Evolutionary conservation across 2,888 invertebrate species (phyloP).

Genomic region (Agriopis leucophaearia): DNA sequence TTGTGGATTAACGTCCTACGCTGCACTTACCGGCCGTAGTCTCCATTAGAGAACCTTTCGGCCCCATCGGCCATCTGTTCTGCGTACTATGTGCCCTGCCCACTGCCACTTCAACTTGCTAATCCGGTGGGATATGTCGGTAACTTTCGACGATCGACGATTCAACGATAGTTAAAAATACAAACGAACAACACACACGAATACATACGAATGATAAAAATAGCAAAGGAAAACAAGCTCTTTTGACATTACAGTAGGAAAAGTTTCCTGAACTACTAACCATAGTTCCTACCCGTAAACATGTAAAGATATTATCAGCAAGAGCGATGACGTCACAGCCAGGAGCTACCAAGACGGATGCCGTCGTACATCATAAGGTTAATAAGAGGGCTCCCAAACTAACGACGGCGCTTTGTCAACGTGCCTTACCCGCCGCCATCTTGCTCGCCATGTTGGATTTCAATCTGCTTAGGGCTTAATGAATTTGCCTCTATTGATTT

Average conservation of each 20-base stretch:
- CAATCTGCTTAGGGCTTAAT: conserved; percentile 86
- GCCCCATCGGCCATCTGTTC: too few relatives aligned
- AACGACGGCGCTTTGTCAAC: conserved; percentile 86
- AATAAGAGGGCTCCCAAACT: conserved; percentile 86
- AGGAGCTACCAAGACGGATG: conserved; percentile 75
- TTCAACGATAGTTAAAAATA: too few relatives aligned
- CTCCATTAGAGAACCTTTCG: too few relatives aligned
- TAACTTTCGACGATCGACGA: too few relatives aligned
- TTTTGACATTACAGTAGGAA: background rate
- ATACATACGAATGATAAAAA: too few relatives aligned
- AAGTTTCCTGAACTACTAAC: conserved; percentile 18
- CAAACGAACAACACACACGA: too few relatives aligned
- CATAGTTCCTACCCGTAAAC: conserved; percentile 23
- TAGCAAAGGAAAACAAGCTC: too few relatives aligned
- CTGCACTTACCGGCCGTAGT: too few relatives aligned
- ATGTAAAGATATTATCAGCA: conserved; percentile 24
- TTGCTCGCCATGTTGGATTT: conserved; percentile 83
- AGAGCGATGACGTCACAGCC: conserved; percentile 59
- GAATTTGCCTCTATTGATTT: conserved; percentile 86
- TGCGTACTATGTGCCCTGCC: too few relatives aligned
- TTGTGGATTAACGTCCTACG: too few relatives aligned
- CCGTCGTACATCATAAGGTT: conserved; percentile 86
- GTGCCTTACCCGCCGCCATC: conserved; percentile 83
- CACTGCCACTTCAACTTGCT: too few relatives aligned
- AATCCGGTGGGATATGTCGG: too few relatives aligned